These are phyloP conservation scores for Lemur catta DNA, from an alignment of 2,797 vertebrate genomes.

Conservation along the genomic window DNA sequence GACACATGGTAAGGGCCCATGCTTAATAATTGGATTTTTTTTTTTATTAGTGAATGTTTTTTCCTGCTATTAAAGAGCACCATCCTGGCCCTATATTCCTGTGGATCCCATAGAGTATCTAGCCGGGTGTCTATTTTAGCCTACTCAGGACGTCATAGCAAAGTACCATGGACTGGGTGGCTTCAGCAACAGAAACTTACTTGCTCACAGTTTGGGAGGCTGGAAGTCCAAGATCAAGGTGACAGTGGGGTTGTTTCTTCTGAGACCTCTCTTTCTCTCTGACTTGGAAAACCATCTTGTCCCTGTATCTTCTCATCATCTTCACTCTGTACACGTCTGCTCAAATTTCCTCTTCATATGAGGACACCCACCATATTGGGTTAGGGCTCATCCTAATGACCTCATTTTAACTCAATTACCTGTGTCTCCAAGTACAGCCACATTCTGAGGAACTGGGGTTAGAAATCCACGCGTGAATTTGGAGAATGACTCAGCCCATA, in stretches of 20 bases:
- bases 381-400: too few relatives aligned
- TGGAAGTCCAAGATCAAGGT: not conserved
- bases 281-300: not conserved
- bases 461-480: not conserved
- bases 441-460: not conserved
- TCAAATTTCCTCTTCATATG: not conserved
- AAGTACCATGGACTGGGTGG: not conserved
- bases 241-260: not conserved
- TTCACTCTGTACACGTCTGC: not conserved
- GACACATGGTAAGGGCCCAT: not conserved
- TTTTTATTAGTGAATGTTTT: not conserved
- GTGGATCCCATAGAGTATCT: not conserved
- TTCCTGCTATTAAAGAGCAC: not conserved
- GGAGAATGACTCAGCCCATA: not conserved
- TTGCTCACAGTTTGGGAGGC: not conserved
- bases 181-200: not conserved
- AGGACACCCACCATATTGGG: not conserved
- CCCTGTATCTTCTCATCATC: not conserved
- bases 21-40: not conserved
- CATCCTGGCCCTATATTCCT: not conserved
- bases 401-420: not conserved
- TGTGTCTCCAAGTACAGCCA: not conserved
- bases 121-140: not conserved
- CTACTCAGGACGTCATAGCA: not conserved
- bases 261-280: not conserved